phyloP scores from a whole-genome alignment of 2,888 invertebrate species.

The Helobdella robusta region DNA sequence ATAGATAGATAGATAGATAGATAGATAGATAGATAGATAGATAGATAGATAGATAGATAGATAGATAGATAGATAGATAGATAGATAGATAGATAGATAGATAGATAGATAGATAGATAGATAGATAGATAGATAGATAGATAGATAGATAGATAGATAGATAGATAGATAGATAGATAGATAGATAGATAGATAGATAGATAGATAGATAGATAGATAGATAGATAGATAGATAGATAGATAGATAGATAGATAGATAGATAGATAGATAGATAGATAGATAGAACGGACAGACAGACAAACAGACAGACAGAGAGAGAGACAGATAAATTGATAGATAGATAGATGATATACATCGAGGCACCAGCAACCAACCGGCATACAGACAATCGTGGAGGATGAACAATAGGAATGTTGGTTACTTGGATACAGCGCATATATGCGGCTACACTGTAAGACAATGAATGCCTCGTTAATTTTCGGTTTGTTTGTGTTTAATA shows the following conservation, averaged over 20 bases:
- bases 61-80: neutral
- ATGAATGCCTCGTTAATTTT: too few species aligned
- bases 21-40: too few species aligned
- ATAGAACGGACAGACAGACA: neutral
- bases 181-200: neutral
- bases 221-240: neutral
- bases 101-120: neutral
- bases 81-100: neutral
- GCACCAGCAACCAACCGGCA: neutral
- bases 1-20: neutral
- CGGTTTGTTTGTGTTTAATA: too few species aligned
- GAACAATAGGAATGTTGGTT: too few species aligned
- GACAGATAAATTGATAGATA: neutral
- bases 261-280: neutral
- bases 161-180: neutral
- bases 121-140: neutral
- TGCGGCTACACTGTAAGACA: too few species aligned
- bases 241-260: neutral
- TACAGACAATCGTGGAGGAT: too few species aligned
- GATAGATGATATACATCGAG: neutral
- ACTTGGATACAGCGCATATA: too few species aligned
- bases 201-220: neutral
- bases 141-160: neutral
- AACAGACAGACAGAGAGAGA: neutral
- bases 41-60: neutral